Conservation (phyloP, 2,113 vertebrate species). For the Charadrius vociferus region DNA sequence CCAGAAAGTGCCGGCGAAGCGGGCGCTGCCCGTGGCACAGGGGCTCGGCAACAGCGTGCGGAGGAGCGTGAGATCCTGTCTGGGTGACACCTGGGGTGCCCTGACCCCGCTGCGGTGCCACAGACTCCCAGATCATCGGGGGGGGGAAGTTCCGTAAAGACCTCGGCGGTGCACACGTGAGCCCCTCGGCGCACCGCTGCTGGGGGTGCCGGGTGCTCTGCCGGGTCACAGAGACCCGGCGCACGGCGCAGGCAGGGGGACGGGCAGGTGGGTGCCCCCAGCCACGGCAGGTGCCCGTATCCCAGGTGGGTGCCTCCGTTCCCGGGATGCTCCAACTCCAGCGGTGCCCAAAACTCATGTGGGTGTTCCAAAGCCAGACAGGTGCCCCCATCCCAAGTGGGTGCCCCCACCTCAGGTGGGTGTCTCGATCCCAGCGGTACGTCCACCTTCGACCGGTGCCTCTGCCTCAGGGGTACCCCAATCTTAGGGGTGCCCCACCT, state of each 20-base stretch:
- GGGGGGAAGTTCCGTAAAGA: fast-evolving
- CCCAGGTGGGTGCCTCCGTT: not conserved
- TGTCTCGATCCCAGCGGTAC: not conserved
- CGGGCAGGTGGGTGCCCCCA: not conserved
- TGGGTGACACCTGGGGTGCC: not conserved
- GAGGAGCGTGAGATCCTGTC: not conserved
- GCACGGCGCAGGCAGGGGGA: fast-evolving
- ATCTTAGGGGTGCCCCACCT: not conserved
- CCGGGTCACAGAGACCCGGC: not conserved
- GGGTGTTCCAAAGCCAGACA: not conserved
- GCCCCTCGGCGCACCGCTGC: fast-evolving
- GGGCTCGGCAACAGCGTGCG: fast-evolving
- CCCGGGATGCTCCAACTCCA: not conserved
- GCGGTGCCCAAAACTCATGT: not conserved
- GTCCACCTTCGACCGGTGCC: fast-evolving
- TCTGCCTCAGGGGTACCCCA: not conserved
- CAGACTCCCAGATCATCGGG: fast-evolving
- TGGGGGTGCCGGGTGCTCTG: fast-evolving
- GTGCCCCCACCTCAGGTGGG: too few relatives aligned
- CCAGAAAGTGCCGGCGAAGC: not conserved
- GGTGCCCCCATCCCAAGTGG: not conserved
- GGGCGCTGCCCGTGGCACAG: fast-evolving
- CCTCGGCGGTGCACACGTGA: fast-evolving
- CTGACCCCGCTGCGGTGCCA: fast-evolving
- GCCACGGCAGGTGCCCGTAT: not conserved